Evolutionary conservation across 2,797 vertebrate genomes (phyloP).

Genomic region (Periophthalmus magnuspinnatus): DNA sequence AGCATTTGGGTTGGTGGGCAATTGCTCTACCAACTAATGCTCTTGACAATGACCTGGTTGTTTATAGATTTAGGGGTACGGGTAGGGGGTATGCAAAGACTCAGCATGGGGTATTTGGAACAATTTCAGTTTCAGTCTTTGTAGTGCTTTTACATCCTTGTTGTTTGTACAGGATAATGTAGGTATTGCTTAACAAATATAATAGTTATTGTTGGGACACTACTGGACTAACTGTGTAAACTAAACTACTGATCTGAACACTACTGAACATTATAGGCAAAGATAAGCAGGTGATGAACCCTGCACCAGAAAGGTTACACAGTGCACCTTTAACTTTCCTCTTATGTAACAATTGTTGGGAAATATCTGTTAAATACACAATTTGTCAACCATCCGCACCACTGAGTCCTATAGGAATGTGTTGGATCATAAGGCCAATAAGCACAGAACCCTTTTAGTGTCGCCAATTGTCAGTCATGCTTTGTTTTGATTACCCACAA

Average conservation of each 20-base stretch:
- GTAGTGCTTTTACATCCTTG: too few relatives aligned
- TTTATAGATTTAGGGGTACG: too few relatives aligned
- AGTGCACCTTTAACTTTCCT: neutral
- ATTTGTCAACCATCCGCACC: neutral
- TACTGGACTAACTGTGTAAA: too few relatives aligned
- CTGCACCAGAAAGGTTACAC: neutral
- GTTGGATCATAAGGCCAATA: constrained; percentile 16
- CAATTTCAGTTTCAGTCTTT: too few relatives aligned
- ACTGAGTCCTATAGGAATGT: constrained; percentile 6
- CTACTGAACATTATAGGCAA: neutral
- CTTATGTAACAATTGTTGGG: neutral
- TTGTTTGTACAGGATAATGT: too few relatives aligned
- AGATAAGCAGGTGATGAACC: neutral
- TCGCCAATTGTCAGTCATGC: constrained; percentile 23
- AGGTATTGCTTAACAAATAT: too few relatives aligned
- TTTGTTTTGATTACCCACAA: constrained; percentile 34
- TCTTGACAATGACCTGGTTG: neutral
- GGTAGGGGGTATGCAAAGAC: too few relatives aligned
- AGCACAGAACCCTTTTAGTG: constrained; percentile 12
- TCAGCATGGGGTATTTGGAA: too few relatives aligned
- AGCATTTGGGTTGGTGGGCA: neutral
- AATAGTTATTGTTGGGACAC: too few relatives aligned
- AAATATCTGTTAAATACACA: neutral
- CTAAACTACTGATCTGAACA: neutral
- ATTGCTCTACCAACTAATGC: neutral